phyloP scores from a whole-genome alignment of 2,113 vertebrate species.

The Notechis scutatus region DNA sequence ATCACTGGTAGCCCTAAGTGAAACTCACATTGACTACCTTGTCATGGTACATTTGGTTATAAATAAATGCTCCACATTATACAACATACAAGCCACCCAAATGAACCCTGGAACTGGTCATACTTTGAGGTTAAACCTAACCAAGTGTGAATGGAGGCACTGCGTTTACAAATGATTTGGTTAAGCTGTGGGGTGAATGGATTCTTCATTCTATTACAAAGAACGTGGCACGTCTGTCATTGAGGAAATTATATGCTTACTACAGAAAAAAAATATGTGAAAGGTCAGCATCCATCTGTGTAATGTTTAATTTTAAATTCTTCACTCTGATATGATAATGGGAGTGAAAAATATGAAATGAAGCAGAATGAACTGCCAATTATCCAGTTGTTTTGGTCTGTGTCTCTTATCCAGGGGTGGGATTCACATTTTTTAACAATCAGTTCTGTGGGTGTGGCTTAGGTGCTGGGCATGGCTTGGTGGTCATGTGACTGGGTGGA shows the following conservation, averaged over 20 bases:
- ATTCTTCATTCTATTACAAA: not conserved
- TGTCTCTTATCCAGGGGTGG: too few species aligned
- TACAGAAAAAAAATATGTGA: not conserved
- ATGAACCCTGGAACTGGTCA: not conserved
- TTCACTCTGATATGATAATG: not conserved
- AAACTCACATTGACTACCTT: not conserved
- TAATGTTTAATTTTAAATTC: not conserved
- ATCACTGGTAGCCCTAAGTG: not conserved
- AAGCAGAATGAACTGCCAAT: not conserved
- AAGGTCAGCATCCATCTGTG: not conserved
- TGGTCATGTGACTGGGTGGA: too few species aligned
- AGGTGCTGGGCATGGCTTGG: too few species aligned
- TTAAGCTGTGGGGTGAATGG: not conserved
- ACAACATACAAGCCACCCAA: not conserved
- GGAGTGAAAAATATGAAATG: not conserved
- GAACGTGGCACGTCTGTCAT: not conserved
- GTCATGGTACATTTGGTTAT: not conserved
- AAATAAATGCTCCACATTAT: not conserved
- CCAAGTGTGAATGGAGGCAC: not conserved
- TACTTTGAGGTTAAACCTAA: not conserved
- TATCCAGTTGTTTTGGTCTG: not conserved
- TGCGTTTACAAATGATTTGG: not conserved
- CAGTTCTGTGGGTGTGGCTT: too few species aligned
- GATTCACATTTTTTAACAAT: too few species aligned
- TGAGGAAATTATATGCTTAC: not conserved